phyloP scores from a whole-genome alignment of 2,888 invertebrate species.

The Vesta saturnalis region DNA sequence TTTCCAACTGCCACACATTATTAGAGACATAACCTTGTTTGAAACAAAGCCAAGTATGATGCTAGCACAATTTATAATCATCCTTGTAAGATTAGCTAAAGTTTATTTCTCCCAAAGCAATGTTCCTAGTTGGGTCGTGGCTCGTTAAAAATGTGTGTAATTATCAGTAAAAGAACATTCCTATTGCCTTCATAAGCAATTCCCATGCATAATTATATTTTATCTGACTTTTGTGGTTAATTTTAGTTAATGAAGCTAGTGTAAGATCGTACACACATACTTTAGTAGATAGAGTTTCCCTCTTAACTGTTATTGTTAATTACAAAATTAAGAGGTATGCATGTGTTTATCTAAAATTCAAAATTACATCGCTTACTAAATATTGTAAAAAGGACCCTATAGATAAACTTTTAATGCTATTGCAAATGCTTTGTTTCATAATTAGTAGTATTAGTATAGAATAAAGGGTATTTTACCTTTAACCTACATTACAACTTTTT shows the following conservation, averaged over 20 bases:
- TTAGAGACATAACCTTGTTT: not conserved
- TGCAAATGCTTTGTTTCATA: too few species aligned
- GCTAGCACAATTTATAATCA: constrained; percentile 7
- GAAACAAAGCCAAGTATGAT: not conserved
- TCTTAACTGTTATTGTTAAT: not conserved
- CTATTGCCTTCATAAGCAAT: not conserved
- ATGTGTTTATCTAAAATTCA: not conserved
- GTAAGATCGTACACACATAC: not conserved
- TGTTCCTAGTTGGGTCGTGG: not conserved
- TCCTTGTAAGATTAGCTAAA: constrained; percentile 4
- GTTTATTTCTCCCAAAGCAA: not conserved
- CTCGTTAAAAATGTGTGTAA: not conserved
- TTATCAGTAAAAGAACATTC: not conserved
- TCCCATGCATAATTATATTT: not conserved
- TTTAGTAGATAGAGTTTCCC: not conserved
- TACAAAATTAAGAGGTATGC: not conserved
- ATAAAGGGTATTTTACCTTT: too few species aligned
- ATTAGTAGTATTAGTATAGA: too few species aligned
- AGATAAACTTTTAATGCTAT: too few species aligned
- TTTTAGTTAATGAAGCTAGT: not conserved
- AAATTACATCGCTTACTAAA: not conserved
- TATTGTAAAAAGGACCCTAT: too few species aligned
- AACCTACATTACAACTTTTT: too few species aligned
- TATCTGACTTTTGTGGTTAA: not conserved
- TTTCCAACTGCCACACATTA: constrained; percentile 1